phyloP scores from a whole-genome alignment of 1,140 invertebrate species.

The Macrosteles quadrilineatus region DNA sequence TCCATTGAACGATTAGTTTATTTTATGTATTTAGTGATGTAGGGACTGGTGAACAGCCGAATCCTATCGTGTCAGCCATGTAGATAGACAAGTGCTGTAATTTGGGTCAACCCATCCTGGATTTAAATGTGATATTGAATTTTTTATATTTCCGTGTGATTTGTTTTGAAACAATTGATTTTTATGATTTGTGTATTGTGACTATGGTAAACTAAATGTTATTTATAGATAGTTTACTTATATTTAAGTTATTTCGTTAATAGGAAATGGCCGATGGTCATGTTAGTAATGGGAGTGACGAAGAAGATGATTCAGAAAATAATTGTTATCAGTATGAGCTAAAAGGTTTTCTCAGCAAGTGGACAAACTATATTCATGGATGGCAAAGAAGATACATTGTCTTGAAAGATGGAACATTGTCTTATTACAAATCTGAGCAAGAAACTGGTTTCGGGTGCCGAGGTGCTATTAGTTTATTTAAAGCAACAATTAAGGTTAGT shows the following conservation, averaged over 20 bases:
- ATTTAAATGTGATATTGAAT: no score
- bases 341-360: conserved; percentile 89
- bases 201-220: no score
- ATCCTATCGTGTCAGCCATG: no score
- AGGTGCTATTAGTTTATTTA: conserved; percentile 91
- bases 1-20: no score
- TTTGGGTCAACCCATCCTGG: no score
- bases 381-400: conserved; percentile 99
- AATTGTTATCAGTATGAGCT: conserved; percentile 63
- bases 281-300: conserved; percentile 47
- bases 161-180: no score
- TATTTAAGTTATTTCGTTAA: background rate
- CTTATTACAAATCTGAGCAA: conserved; percentile 96
- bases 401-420: conserved; percentile 91
- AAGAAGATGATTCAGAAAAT: conserved; percentile 58
- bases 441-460: conserved; percentile 94
- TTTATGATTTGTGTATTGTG: no score
- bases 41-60: no score
- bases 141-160: no score
- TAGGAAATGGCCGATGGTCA: conserved; percentile 38
- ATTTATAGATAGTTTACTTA: no score
- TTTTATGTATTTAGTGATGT: no score
- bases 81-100: no score
- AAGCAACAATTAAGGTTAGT: conserved; percentile 87
- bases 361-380: conserved; percentile 99